Base-by-base conservation (phyloP, 2,113 vertebrate species). In the Eulacestoma nigropectus region DNA sequence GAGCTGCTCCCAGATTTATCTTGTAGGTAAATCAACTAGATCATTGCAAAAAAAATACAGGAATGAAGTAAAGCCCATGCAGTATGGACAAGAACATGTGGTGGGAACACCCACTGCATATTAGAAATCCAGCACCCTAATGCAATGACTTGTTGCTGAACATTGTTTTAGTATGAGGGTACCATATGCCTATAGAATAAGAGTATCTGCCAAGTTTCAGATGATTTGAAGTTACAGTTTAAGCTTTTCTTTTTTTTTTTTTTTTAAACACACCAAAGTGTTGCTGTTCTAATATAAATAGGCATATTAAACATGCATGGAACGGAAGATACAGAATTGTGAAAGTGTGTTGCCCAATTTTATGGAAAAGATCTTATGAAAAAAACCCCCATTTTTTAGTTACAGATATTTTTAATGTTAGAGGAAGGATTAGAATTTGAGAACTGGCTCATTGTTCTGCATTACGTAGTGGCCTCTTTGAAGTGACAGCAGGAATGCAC, bases 381-480 rank as follows among this genome's bases (percentile, higher is more conserved):
- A 75, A 75, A 41, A 2, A 0, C 0, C 3, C 6, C 1, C 0
- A 8, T 17, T 37, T 83, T 82, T 44, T 23, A 63, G 20, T 69
- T 74, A 22, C 1, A 4, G 37, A 13, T 3, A 6, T 37, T 37
- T 62, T 46, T 87, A 19, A 16, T 33, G 6, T 39, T 22, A 44
- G 14, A 52, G 35, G 37, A 64, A 30, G 7, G 44, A 60, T 44
- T 19, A 30, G 53, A 56, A 33, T 79, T 33, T 39, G 25, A 46
- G 49, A 52, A 39, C 18, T 64, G 19, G 2, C 32, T 78, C 0
- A 0, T 47, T 33, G 32, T 74, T 65, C 7, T 80, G 16, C 0
- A 0, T 75, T 82, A 16, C 1, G 0, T 12, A 9, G 20, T 15
- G 16, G 6, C 20, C 33, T 50, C 23, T 30, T 55, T 12, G 21